These are phyloP conservation scores for Glaucopsyche alexis DNA, from an alignment of 2,888 invertebrate species.

Conservation along the genomic window DNA sequence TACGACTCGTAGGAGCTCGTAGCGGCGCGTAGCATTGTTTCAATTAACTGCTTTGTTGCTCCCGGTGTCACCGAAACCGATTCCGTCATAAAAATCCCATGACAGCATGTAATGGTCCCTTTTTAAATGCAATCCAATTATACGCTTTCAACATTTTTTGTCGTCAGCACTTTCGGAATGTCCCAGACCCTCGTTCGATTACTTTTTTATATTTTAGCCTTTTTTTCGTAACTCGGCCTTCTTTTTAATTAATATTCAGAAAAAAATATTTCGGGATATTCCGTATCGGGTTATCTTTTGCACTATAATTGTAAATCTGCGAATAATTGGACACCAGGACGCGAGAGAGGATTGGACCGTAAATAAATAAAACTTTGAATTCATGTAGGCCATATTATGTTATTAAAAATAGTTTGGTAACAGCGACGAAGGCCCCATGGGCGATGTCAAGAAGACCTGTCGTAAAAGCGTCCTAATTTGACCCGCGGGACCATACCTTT, in stretches of 20 bases:
- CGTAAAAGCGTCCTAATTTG: constrained; percentile 9
- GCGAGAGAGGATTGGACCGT: background rate
- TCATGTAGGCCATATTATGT: background rate
- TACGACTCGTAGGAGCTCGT: constrained; percentile 45
- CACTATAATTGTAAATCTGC: background rate
- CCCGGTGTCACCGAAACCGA: constrained; percentile 54
- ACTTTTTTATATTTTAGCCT: constrained; percentile 20
- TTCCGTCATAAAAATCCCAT: constrained; percentile 48
- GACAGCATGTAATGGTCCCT: constrained; percentile 27
- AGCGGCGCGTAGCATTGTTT: constrained; percentile 57
- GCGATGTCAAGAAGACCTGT: background rate
- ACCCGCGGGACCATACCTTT: constrained; percentile 6
- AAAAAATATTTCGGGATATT: constrained; percentile 10
- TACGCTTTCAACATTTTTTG: constrained; percentile 12
- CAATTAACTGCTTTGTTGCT: constrained; percentile 75
- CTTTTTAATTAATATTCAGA: constrained; percentile 21
- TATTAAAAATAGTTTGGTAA: background rate
- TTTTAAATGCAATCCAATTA: constrained; percentile 30
- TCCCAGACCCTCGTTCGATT: constrained; percentile 14
- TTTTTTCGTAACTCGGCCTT: background rate
- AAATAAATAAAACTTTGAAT: background rate
- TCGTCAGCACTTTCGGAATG: constrained; percentile 11
- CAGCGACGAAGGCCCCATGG: background rate
- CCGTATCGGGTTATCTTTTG: background rate
- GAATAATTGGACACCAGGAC: background rate